A percentile compares a stretch with the other conserved stretches of the same genome.
Conservation (phyloP, 2,797 vertebrate genomes). For the Halcyon smyrnensis region DNA sequence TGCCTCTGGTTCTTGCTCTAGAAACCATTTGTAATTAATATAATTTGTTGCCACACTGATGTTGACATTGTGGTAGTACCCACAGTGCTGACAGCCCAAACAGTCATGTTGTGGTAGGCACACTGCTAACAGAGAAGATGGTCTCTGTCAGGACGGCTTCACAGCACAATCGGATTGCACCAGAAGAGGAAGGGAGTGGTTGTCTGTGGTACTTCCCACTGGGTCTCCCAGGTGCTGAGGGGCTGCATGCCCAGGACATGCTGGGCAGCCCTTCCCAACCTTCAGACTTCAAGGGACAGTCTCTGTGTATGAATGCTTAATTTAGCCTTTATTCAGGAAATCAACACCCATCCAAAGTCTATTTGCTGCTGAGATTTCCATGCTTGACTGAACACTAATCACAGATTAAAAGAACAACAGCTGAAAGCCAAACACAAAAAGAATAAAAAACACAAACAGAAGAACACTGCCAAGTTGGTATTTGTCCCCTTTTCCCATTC, state of each 20-base stretch:
- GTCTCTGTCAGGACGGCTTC: background rate
- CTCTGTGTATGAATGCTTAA: background rate
- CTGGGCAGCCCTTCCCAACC: background rate
- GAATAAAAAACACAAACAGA: background rate
- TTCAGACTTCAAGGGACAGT: background rate
- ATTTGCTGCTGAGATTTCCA: background rate
- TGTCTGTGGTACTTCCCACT: accelerated
- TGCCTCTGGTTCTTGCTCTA: background rate
- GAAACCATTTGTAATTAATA: background rate
- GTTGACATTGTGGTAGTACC: background rate
- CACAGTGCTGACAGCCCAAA: background rate
- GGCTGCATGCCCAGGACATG: background rate
- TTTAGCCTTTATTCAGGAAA: background rate
- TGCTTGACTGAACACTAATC: background rate
- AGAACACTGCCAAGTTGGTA: background rate
- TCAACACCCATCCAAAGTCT: background rate
- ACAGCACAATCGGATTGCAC: background rate
- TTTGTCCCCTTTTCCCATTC: background rate
- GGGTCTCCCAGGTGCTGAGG: accelerated
- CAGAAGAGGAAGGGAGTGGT: background rate
- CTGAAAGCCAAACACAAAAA: background rate
- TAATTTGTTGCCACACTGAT: background rate
- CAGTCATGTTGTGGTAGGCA: too few relatives aligned
- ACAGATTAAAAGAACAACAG: background rate
- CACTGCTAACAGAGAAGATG: accelerated